phyloP scores from a whole-genome alignment of 1,140 invertebrate species.

The Drosophila asahinai region DNA sequence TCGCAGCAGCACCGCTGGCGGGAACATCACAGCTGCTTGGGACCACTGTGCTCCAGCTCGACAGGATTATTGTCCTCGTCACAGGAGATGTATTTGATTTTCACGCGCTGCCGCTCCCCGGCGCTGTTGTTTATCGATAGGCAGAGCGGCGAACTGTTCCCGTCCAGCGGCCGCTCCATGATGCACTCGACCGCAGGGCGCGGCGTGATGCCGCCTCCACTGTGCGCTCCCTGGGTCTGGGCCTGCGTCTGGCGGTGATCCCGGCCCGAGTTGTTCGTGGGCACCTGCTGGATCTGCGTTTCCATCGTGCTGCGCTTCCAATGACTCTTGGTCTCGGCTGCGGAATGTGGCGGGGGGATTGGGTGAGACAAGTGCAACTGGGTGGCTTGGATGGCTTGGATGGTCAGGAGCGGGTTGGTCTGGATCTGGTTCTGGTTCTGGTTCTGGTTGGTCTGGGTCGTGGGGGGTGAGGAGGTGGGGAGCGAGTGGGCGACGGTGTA shows the following conservation, averaged over 20 bases:
- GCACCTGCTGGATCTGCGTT: slow-evolving; percentile 78
- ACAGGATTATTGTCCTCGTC: slow-evolving; percentile 84
- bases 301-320: slow-evolving; percentile 84
- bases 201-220: slow-evolving; percentile 3
- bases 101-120: slow-evolving; percentile 69
- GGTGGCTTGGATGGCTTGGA: slow-evolving; percentile 6
- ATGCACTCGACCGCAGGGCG: slow-evolving; percentile 64
- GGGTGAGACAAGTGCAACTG: slow-evolving; percentile 20
- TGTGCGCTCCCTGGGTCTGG: slow-evolving; percentile 1
- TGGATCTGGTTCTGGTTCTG: not conserved
- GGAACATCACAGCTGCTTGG: slow-evolving; percentile 56
- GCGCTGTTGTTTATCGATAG: slow-evolving; percentile 70
- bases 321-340: slow-evolving; percentile 72
- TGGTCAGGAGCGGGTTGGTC: slow-evolving; percentile 12
- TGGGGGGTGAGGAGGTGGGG: slow-evolving; percentile 23
- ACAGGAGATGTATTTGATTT: slow-evolving; percentile 83
- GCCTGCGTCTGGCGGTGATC: slow-evolving; percentile 40
- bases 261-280: slow-evolving; percentile 47
- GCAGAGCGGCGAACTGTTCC: slow-evolving; percentile 72
- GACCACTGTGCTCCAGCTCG: slow-evolving; percentile 54
- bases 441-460: slow-evolving; percentile 17
- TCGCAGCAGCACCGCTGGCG: slow-evolving; percentile 4
- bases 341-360: slow-evolving; percentile 30
- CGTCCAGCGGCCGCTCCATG: slow-evolving; percentile 58
- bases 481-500: slow-evolving; percentile 41